A percentile compares a stretch with the other conserved stretches of the same genome.
phyloP scores from a whole-genome alignment of 2,113 vertebrate genomes.

The Limanda limanda region DNA sequence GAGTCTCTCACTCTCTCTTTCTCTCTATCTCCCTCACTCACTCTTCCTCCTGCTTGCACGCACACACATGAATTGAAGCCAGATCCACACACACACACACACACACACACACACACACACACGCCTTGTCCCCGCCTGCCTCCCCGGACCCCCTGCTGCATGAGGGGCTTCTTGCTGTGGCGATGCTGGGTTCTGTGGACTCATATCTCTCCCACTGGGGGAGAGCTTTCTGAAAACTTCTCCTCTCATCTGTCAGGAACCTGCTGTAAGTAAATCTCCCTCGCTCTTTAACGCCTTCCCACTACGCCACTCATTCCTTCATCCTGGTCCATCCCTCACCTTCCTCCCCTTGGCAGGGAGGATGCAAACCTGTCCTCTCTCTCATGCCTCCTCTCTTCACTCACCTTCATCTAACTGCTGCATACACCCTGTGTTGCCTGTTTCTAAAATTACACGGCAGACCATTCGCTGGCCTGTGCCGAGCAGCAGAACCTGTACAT shows the following conservation, averaged over 20 bases:
- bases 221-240: constrained; percentile 62
- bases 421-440: constrained; percentile 35
- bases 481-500: constrained; percentile 24
- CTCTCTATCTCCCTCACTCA: constrained; percentile 28
- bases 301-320: constrained; percentile 14
- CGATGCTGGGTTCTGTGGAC: constrained; percentile 52
- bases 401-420: constrained; percentile 4
- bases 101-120: constrained; percentile 36
- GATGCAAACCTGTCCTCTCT: constrained; percentile 21
- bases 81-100: constrained; percentile 28
- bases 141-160: constrained; percentile 18
- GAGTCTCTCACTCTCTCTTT: constrained; percentile 41
- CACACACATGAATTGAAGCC: constrained; percentile 51
- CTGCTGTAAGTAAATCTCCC: constrained; percentile 66
- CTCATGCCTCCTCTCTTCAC: neutral
- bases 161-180: constrained; percentile 37
- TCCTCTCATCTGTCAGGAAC: constrained; percentile 48
- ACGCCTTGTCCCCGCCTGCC: constrained; percentile 26
- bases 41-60: constrained; percentile 41
- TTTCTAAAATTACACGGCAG: constrained; percentile 45
- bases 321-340: constrained; percentile 12
- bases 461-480: constrained; percentile 27
- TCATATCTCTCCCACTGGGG: constrained; percentile 55
- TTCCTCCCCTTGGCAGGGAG: constrained; percentile 9
- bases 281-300: neutral